Evolutionary conservation across 1,140 invertebrate species (phyloP).

Genomic region (Rhyzopertha dominica): DNA sequence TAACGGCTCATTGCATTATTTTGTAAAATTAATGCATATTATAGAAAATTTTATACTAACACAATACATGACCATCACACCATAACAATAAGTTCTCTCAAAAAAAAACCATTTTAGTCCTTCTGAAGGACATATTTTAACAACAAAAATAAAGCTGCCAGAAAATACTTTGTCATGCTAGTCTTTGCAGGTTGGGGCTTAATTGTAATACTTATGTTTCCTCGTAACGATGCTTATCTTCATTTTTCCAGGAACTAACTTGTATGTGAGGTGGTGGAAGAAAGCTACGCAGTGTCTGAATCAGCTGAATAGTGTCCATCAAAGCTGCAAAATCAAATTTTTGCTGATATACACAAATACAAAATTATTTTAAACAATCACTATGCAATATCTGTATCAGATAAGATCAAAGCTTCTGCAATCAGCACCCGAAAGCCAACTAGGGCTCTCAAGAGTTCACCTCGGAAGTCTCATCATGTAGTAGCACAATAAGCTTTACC

Average conservation of each 20-base stretch:
- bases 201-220: constrained; percentile 33
- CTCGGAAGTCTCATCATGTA: constrained; percentile 35
- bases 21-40: no score
- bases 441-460: constrained; percentile 37
- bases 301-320: constrained; percentile 78
- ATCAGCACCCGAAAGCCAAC: constrained; percentile 36
- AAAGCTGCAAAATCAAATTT: constrained; percentile 56
- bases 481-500: neutral
- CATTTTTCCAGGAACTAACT: constrained; percentile 82
- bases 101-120: no score
- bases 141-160: no score
- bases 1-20: no score
- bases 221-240: constrained; percentile 66
- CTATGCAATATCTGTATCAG: no score
- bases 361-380: no score
- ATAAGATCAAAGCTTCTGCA: constrained; percentile 41
- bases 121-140: no score
- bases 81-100: no score
- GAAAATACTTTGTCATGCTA: no score
- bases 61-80: no score
- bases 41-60: no score
- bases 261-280: constrained; percentile 79
- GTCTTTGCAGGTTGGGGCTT: no score
- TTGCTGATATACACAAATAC: constrained; percentile 4
- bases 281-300: constrained; percentile 75